Conservation (phyloP, 2,797 vertebrate species). For the Avahi laniger region DNA sequence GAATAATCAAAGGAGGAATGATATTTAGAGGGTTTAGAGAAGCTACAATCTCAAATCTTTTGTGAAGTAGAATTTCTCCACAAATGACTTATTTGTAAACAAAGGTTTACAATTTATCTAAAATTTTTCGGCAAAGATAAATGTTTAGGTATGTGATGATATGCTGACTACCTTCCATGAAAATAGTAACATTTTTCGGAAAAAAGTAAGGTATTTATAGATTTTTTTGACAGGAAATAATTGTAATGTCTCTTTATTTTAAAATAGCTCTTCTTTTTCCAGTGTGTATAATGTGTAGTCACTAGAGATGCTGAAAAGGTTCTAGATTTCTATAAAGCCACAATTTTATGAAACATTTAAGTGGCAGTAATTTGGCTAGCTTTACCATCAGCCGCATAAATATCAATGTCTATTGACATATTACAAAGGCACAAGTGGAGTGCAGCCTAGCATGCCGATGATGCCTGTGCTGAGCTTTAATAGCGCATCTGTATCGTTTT, state of each 20-base stretch:
- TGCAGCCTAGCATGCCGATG: conserved; percentile 61
- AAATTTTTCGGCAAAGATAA: not conserved
- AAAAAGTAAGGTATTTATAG: not conserved
- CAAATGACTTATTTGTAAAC: not conserved
- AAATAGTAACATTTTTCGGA: not conserved
- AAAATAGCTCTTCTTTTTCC: not conserved
- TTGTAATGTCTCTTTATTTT: not conserved
- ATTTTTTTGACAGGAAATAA: not conserved
- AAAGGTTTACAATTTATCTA: not conserved
- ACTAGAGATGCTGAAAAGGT: conserved; percentile 17
- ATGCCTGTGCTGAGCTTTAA: conserved; percentile 76
- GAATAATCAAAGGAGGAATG: not conserved
- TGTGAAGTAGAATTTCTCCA: not conserved
- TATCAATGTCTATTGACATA: conserved; percentile 72
- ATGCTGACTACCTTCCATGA: not conserved
- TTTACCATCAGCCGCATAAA: conserved; percentile 75
- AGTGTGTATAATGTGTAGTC: not conserved
- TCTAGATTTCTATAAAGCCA: conserved; percentile 54
- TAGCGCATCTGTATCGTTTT: conserved; percentile 82
- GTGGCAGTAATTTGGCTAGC: conserved; percentile 59
- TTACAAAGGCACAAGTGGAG: conserved; percentile 77
- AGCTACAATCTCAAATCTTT: not conserved
- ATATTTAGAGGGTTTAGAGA: not conserved
- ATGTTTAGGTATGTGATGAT: not conserved
- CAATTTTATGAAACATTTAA: conserved; percentile 68